Conservation (phyloP, 1,140 invertebrate species). For the Drosophila saltans region DNA sequence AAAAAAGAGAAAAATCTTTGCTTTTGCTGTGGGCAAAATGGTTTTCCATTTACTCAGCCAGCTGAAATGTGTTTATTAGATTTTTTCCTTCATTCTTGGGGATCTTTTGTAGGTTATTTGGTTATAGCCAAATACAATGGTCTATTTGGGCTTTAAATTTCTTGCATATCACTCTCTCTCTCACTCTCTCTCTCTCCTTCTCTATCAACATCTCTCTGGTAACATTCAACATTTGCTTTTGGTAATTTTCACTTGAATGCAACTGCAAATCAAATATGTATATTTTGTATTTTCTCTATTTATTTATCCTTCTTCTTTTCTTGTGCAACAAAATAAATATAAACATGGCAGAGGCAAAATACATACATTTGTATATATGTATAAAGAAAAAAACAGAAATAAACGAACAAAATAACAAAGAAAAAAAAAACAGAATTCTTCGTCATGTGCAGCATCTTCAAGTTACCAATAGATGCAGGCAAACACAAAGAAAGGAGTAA, state of each 20-base stretch:
- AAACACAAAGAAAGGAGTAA: neutral
- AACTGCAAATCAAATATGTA: slow-evolving; percentile 62
- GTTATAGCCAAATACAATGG: slow-evolving; percentile 36
- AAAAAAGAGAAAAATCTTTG: slow-evolving; percentile 34
- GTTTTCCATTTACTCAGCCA: slow-evolving; percentile 5
- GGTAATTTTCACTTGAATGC: slow-evolving; percentile 67
- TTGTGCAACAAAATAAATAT: slow-evolving; percentile 28
- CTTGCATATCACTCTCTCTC: neutral
- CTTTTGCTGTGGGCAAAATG: slow-evolving; percentile 26
- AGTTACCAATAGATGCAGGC: neutral
- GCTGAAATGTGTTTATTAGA: slow-evolving; percentile 65
- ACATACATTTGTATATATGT: too few species aligned
- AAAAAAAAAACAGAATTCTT: slow-evolving; percentile 33
- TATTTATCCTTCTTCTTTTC: slow-evolving; percentile 64
- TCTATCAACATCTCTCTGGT: neutral
- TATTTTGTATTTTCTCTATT: slow-evolving; percentile 60
- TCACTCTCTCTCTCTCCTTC: neutral
- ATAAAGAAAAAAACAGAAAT: neutral
- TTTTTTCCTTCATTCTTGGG: slow-evolving; percentile 39
- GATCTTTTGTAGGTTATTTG: slow-evolving; percentile 70
- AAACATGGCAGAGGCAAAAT: slow-evolving; percentile 39
- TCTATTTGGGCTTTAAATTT: slow-evolving; percentile 6
- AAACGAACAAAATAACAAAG: slow-evolving; percentile 14
- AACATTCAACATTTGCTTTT: slow-evolving; percentile 31
- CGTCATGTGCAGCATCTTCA: slow-evolving; percentile 22